Evolutionary conservation across 1,140 invertebrate genomes (phyloP), one percentile per base, ranked within the genome.

Genomic region (Dermatophagoides farinae): DNA sequence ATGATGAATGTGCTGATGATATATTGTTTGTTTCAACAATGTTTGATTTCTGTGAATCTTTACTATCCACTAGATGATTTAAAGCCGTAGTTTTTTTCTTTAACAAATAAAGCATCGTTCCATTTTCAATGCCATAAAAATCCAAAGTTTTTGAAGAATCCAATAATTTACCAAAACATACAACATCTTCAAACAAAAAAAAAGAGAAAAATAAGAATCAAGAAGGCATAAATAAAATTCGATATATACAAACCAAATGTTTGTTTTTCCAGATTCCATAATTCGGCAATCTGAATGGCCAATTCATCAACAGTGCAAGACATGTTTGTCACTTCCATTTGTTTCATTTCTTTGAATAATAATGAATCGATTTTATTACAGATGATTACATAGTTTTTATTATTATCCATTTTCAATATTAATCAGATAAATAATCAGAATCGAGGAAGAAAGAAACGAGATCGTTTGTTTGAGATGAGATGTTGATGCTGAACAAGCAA

Each of bases 101-200:
- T 11, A 58, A 37, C 11, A 61, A 16, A 51, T 60, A 61, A 38
- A 63, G n/a, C 38, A 54, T 49, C 18, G 55, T 53, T 23, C 57
- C 57, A 25, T 53, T 63, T 39, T 50, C 41, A 38, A 63, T 63
- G 1, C 62, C 62, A 61, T 63, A 63, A 20, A 38, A 51, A 20
- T 25, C 22, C 8, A 63, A 37, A 25, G 23, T 16, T 23, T 61
- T 53, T 11, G 50, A 25, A 16, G 12, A 20, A 18, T 44, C 49
- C 22, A 63, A 43, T 18, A 40, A 46, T 16, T 54, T 41, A 23
- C 62, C 62, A 44, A 61, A 63, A 54, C 62, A 60, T 37, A 61
- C 52, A n/a, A 63, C 20, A n/a, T 63, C 58, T 60, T 49, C 16
- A 12, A 8, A 31, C 2, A 4, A 31, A 31, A 31, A 38, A 47